Percentiles rank a stretch among this genome's conserved stretches.
These are phyloP conservation scores for Stenodera caucasica DNA, from an alignment of 2,888 invertebrate species.

Conservation along the genomic window DNA sequence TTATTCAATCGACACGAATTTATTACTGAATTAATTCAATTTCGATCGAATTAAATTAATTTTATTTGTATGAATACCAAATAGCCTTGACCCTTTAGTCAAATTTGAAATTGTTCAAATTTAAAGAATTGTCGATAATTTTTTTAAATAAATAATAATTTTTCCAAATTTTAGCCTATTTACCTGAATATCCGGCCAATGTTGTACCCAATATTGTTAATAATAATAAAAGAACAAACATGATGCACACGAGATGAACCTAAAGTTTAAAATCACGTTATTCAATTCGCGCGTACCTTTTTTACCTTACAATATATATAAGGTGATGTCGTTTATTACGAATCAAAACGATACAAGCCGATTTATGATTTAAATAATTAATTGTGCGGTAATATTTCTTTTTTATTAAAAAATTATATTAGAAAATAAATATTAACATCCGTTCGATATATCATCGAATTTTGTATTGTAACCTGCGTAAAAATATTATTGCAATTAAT, in stretches of 20 bases:
- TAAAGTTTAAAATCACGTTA: slow-evolving; percentile 16
- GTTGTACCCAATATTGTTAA: slow-evolving; percentile 14
- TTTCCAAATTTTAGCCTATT: not conserved
- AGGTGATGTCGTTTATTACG: slow-evolving; percentile 13
- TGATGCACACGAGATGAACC: slow-evolving; percentile 19
- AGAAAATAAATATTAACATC: not conserved
- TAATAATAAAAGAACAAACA: slow-evolving; percentile 15
- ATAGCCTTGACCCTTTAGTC: too few species aligned
- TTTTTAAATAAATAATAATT: too few species aligned
- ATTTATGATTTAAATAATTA: not conserved
- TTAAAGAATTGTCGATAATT: too few species aligned
- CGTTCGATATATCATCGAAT: not conserved
- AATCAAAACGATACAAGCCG: slow-evolving; percentile 11
- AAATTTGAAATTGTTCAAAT: too few species aligned
- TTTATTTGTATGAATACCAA: too few species aligned
- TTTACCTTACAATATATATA: slow-evolving; percentile 15
- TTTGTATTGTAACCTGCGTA: slow-evolving; percentile 1
- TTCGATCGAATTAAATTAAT: too few species aligned
- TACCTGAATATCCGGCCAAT: slow-evolving; percentile 24
- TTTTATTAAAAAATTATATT: not conserved
- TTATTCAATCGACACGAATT: too few species aligned
- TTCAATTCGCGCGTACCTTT: slow-evolving; percentile 14
- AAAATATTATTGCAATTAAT: slow-evolving; percentile 20
- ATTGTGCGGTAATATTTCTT: not conserved
- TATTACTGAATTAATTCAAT: too few species aligned